phyloP scores from a whole-genome alignment of 35 echinoderm and acorn worm species.

The Strongylocentrotus purpuratus region DNA sequence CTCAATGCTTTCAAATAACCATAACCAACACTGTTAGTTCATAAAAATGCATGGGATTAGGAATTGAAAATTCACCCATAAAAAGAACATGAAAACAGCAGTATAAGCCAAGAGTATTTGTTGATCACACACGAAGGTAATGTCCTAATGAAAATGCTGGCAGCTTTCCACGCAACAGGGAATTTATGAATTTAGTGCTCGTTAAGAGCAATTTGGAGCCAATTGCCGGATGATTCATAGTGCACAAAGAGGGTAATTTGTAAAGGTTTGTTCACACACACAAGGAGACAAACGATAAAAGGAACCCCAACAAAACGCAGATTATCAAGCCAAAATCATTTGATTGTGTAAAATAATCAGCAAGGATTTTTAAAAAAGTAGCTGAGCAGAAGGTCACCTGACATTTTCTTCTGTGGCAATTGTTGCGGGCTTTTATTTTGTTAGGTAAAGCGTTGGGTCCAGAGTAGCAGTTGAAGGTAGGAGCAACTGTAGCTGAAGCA shows the following conservation, averaged over 20 bases:
- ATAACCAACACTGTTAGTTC: neutral
- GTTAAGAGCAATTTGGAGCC: neutral
- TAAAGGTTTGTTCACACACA: neutral
- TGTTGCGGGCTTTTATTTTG: too few species aligned
- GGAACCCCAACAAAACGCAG: too few species aligned
- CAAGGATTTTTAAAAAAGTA: too few species aligned
- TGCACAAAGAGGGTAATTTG: neutral
- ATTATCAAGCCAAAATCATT: too few species aligned
- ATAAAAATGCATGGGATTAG: neutral
- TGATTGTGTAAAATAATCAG: too few species aligned
- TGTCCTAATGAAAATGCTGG: neutral
- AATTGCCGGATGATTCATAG: neutral
- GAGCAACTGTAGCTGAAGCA: too few species aligned
- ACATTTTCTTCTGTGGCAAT: too few species aligned
- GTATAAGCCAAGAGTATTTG: neutral
- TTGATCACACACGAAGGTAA: neutral
- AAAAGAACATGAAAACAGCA: neutral
- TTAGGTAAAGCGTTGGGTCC: too few species aligned
- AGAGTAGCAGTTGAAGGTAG: too few species aligned
- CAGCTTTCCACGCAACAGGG: neutral
- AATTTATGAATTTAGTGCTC: conserved; percentile 5
- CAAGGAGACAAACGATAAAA: too few species aligned
- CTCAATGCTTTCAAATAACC: neutral
- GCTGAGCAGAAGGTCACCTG: too few species aligned
- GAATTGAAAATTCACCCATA: neutral